Evolutionary conservation across 2,113 vertebrate species (phyloP).

Genomic region (Corythaeola cristata): DNA sequence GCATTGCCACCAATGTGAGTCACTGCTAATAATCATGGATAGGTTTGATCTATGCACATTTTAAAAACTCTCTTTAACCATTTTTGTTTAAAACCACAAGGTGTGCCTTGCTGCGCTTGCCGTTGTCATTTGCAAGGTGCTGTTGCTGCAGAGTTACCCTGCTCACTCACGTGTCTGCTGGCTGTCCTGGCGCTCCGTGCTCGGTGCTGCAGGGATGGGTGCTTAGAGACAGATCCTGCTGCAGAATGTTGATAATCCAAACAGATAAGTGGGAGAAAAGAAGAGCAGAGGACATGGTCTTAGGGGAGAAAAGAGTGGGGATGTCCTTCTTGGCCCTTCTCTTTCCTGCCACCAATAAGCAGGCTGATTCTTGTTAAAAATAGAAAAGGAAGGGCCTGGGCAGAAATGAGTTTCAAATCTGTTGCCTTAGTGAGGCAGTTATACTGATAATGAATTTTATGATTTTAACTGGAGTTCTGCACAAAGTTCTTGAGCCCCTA

Average conservation of each 20-base stretch:
- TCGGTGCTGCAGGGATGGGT: not conserved
- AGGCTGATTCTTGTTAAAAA: not conserved
- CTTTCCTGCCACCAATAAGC: not conserved
- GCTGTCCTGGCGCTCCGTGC: not conserved
- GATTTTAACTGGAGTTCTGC: not conserved
- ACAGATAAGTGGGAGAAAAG: not conserved
- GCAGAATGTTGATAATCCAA: not conserved
- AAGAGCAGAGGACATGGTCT: not conserved
- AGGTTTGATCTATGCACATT: not conserved
- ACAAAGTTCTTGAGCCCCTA: not conserved
- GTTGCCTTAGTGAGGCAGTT: not conserved
- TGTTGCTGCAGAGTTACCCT: not conserved
- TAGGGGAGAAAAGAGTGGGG: not conserved
- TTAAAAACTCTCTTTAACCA: no score
- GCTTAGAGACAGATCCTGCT: not conserved
- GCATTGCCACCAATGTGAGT: not conserved
- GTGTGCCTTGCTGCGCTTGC: not conserved
- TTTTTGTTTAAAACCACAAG: no score
- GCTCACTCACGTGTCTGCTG: not conserved
- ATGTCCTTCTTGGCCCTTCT: not conserved
- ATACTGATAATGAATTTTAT: not conserved
- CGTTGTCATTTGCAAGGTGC: not conserved
- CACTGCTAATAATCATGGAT: not conserved
- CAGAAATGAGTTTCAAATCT: not conserved
- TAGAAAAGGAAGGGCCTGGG: not conserved